Base-by-base conservation (phyloP, 2,113 vertebrate species). In the Murina feae region DNA sequence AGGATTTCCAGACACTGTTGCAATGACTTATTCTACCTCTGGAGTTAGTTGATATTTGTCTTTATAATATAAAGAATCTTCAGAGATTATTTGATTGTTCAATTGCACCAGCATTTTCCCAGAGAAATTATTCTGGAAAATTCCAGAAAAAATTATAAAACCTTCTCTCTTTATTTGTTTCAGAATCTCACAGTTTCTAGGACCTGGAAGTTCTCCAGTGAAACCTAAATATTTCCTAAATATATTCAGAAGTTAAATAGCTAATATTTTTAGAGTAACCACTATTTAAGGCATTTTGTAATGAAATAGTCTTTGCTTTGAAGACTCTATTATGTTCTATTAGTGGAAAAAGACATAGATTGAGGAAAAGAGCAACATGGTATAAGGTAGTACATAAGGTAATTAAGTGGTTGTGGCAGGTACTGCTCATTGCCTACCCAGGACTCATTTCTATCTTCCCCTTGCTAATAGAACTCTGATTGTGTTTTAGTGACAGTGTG, bases 201-300 rank as follows among this genome's bases (percentile, higher is more conserved):
- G 55, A 80, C 28, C 49, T 88, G 71, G 23, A 55, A 76, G 14
- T 86, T 71, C 60, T 42, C 65, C 88, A 81, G 25, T 78, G 5
- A 83, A 86, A 76, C 18, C n/a, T 72, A 58, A 44, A 32, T 60
- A 44, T 79, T 93, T 95, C 28, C 23, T n/a, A n/a, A n/a, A n/a
- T n/a, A n/a, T n/a, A 28, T 95, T 96, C 13, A 35, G 69, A 87
- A 83, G 28, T 90, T 87, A 93, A 88, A 55, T 78, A 78, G 60
- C 18, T 47, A 58, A 69, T 90, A 66, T 28, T 86, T 86, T 51
- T 81, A 75, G 42, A 66, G 58, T 86, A 74, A 44, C 14, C 16
- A 69, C 30, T 17, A 14, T 21, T 82, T 53, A 82, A 91, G 49
- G 60, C 58, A 90, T 87, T 90, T 93, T 69, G 12, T 74, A 85